Evolutionary conservation across 2,113 vertebrate genomes (phyloP).

Genomic region (Chlamydotis undulata): DNA sequence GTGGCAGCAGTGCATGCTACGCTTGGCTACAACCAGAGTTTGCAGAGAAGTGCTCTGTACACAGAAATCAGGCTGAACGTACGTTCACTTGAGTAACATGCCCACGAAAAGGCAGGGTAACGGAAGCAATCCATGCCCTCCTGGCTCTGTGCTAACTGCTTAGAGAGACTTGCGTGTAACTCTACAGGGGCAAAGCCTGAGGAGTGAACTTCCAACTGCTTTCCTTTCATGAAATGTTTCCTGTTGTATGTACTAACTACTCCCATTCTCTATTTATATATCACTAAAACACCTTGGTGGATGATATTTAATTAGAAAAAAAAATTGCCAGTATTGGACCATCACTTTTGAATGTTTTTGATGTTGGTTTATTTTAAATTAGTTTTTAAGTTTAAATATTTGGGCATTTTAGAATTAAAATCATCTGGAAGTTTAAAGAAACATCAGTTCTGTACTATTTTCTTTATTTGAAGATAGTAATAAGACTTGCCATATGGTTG

Average conservation of each 20-base stretch:
- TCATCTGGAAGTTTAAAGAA: background rate
- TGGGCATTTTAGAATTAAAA: background rate
- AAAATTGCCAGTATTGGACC: background rate
- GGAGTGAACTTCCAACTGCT: background rate
- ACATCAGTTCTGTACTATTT: background rate
- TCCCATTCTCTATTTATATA: background rate
- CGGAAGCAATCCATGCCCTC: background rate
- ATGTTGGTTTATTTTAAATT: background rate
- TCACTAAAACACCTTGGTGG: background rate
- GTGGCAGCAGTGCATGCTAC: background rate
- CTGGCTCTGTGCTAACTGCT: background rate
- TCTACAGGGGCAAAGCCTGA: background rate
- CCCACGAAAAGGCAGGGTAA: background rate
- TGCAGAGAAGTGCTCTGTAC: background rate
- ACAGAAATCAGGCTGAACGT: background rate
- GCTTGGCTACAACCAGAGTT: background rate
- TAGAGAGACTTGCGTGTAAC: accelerated
- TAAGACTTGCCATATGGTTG: background rate
- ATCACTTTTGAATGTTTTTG: background rate
- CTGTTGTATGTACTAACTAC: background rate
- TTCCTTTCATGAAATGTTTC: background rate
- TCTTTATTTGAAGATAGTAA: background rate
- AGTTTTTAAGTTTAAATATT: background rate
- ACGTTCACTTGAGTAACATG: background rate
- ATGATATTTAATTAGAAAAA: background rate